These are phyloP conservation scores for Pseudochaenichthys georgianus DNA, from an alignment of 2,797 vertebrate species.

Conservation along the genomic window DNA sequence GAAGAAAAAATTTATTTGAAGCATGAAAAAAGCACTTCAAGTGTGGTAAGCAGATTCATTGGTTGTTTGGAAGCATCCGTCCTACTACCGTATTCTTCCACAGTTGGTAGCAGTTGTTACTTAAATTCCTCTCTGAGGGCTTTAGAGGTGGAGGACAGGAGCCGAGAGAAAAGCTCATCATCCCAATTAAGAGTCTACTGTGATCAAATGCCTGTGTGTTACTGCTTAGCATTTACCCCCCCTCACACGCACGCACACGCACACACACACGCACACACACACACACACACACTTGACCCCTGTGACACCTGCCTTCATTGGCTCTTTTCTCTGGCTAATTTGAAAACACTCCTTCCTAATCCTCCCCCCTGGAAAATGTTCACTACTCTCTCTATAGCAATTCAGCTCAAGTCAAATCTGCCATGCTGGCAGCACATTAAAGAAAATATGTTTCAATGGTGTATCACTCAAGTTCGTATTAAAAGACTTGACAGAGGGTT, in stretches of 20 bases:
- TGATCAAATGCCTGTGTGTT: slow-evolving; percentile 69
- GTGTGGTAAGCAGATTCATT: slow-evolving; percentile 1
- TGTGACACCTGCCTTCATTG: slow-evolving; percentile 71
- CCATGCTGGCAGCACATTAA: slow-evolving; percentile 48
- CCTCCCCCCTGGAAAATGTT: slow-evolving; percentile 32
- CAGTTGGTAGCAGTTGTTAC: slow-evolving; percentile 1
- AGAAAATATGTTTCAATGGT: slow-evolving; percentile 45
- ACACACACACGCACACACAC: too few species aligned
- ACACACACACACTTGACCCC: slow-evolving; percentile 55
- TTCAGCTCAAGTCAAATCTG: slow-evolving; percentile 31
- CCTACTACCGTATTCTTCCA: background rate
- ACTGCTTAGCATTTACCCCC: slow-evolving; percentile 43
- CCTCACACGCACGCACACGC: background rate
- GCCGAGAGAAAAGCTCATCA: slow-evolving; percentile 35
- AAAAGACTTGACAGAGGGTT: slow-evolving; percentile 22
- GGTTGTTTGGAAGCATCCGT: background rate
- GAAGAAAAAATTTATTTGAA: background rate
- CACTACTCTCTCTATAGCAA: slow-evolving; percentile 12
- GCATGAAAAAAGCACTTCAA: background rate
- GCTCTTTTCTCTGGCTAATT: slow-evolving; percentile 61
- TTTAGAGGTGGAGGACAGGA: slow-evolving; percentile 22
- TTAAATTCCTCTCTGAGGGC: slow-evolving; percentile 5
- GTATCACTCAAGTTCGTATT: slow-evolving; percentile 26
- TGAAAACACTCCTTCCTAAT: slow-evolving; percentile 54
- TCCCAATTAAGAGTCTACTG: slow-evolving; percentile 47